These are phyloP conservation scores for Oryzias sinensis DNA, from an alignment of 2,797 vertebrate species.

Conservation along the genomic window DNA sequence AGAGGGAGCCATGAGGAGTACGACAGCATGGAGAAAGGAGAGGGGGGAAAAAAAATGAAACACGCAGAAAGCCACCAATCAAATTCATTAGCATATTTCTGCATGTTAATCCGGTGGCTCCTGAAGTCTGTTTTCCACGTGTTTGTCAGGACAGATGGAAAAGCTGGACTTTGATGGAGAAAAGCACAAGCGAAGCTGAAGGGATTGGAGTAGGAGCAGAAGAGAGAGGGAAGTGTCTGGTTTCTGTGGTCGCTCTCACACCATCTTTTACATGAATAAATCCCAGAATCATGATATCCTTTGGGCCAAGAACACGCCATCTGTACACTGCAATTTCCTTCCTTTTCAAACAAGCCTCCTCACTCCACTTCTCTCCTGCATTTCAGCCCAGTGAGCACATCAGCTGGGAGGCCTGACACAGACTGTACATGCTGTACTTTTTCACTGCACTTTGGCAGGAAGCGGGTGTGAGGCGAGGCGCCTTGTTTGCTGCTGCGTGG, in stretches of 20 bases:
- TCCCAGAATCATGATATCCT: conserved; percentile 63
- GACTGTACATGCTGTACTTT: conserved; percentile 35
- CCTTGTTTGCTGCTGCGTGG: conserved; percentile 22
- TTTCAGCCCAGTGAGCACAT: conserved; percentile 23
- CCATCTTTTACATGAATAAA: conserved; percentile 52
- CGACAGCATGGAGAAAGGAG: conserved; percentile 30
- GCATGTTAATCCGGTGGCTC: conserved; percentile 54
- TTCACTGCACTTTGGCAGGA: conserved; percentile 15
- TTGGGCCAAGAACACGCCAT: conserved; percentile 59
- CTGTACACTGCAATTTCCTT: conserved; percentile 54
- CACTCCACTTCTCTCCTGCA: conserved; percentile 7
- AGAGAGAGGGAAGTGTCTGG: conserved; percentile 11
- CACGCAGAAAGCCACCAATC: conserved; percentile 52
- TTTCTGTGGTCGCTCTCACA: conserved; percentile 37
- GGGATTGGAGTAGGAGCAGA: neutral
- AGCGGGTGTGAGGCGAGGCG: conserved; percentile 22
- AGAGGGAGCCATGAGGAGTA: conserved; percentile 39
- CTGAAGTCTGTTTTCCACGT: conserved; percentile 50
- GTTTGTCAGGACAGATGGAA: conserved; percentile 25
- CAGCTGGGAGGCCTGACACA: conserved; percentile 17
- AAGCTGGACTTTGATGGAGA: conserved; percentile 14
- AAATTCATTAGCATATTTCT: conserved; percentile 56
- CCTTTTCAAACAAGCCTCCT: conserved; percentile 26
- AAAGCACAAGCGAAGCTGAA: neutral
- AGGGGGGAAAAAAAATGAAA: conserved; percentile 32